Evolutionary conservation across 1,140 invertebrate genomes (phyloP).

Genomic region (Augochlora pura): DNA sequence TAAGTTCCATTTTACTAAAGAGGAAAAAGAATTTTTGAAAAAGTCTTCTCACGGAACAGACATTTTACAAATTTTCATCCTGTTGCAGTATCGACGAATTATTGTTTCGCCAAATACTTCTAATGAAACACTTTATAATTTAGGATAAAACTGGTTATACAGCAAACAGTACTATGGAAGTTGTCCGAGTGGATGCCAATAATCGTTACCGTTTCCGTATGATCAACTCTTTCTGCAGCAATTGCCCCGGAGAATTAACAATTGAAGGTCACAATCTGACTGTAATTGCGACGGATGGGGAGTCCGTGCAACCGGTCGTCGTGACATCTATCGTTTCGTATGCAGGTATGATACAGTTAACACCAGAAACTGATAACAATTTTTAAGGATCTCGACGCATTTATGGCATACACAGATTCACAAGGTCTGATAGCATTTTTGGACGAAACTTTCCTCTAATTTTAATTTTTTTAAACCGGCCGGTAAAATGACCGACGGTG

Average conservation of each 20-base stretch:
- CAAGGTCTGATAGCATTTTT: no score
- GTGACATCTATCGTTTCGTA: conserved; percentile 25
- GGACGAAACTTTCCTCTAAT: no score
- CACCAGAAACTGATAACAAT: no score
- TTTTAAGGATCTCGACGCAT: no score
- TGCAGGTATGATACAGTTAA: conserved; percentile 13
- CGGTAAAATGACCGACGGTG: no score
- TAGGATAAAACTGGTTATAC: conserved; percentile 29
- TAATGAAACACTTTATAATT: not conserved
- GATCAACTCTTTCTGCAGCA: conserved; percentile 79
- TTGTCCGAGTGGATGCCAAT: conserved; percentile 63
- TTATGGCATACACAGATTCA: no score
- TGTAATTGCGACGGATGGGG: conserved; percentile 81
- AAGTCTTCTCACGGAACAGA: no score
- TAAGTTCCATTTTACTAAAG: no score
- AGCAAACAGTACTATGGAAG: conserved; percentile 50
- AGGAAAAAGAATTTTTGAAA: no score
- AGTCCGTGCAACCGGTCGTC: conserved; percentile 11
- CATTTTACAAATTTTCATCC: no score
- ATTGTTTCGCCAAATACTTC: no score
- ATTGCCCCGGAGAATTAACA: conserved; percentile 79
- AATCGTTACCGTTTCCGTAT: conserved; percentile 80
- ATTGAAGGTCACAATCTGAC: conserved; percentile 80
- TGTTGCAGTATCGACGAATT: not conserved
- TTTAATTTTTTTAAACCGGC: no score